Conservation (phyloP, 2,113 vertebrate genomes). For the Dasyurus viverrinus region DNA sequence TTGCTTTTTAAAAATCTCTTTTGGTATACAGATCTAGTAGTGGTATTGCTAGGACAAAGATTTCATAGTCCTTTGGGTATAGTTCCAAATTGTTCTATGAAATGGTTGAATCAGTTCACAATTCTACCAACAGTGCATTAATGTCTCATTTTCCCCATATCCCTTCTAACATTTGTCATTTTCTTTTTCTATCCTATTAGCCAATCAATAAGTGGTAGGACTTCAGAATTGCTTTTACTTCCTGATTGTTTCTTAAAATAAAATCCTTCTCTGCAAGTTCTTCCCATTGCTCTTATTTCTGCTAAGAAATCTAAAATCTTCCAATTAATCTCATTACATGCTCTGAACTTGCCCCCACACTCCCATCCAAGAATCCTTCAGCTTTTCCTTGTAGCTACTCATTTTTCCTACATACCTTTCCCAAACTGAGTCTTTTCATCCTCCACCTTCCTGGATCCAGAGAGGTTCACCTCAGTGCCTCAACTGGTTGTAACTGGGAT, state of each 20-base stretch:
- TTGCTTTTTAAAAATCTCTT: too few species aligned
- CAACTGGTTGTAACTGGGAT: neutral
- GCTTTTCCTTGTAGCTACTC: neutral
- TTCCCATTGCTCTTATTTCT: neutral
- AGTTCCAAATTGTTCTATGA: too few species aligned
- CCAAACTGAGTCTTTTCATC: neutral
- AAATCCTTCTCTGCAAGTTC: neutral
- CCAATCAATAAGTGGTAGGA: too few species aligned
- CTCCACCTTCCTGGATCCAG: neutral
- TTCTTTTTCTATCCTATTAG: too few species aligned
- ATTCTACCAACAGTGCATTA: too few species aligned
- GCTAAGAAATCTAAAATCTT: neutral
- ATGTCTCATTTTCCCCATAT: too few species aligned
- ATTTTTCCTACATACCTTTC: neutral
- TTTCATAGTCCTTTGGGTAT: too few species aligned
- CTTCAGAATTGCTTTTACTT: too few species aligned
- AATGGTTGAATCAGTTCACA: too few species aligned
- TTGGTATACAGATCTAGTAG: too few species aligned
- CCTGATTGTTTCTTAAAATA: neutral
- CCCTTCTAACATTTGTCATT: too few species aligned
- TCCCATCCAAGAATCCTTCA: neutral
- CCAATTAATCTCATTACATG: neutral
- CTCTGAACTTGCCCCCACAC: neutral
- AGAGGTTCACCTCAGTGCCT: neutral
- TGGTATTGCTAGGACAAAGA: too few species aligned